A percentile compares a stretch with the other conserved stretches of the same genome.
phyloP scores from a whole-genome alignment of 2,113 vertebrate genomes.

The Cryptomyrus ogoouensis region DNA sequence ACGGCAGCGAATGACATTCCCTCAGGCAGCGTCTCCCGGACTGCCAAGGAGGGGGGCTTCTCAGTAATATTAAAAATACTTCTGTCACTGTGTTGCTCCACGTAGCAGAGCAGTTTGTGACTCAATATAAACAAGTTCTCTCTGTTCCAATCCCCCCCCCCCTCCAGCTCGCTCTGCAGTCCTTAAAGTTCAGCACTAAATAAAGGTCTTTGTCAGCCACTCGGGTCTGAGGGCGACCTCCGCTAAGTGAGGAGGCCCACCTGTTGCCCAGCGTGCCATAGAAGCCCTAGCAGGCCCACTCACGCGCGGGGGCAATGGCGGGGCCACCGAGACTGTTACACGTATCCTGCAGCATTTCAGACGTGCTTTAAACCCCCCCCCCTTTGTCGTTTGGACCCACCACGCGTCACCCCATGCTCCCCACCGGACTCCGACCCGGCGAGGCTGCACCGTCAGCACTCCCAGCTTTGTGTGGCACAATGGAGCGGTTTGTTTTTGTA shows the following conservation, averaged over 20 bases:
- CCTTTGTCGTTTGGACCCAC: neutral
- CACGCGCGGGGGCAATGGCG: neutral
- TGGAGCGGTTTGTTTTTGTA: slow-evolving; percentile 67
- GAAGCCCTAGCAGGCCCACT: slow-evolving; percentile 27
- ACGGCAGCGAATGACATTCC: neutral
- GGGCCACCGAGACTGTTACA: neutral
- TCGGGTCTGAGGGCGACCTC: slow-evolving; percentile 54
- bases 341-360: neutral
- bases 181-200: slow-evolving; percentile 53
- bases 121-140: slow-evolving; percentile 19
- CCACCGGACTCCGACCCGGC: slow-evolving; percentile 38
- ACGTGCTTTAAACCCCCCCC: neutral
- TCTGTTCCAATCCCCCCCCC: neutral
- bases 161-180: slow-evolving; percentile 4
- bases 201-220: slow-evolving; percentile 59
- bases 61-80: slow-evolving; percentile 30
- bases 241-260: slow-evolving; percentile 39
- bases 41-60: neutral
- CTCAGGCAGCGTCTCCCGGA: neutral
- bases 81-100: slow-evolving; percentile 10
- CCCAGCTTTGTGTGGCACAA: slow-evolving; percentile 65
- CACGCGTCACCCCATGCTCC: neutral
- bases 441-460: slow-evolving; percentile 67
- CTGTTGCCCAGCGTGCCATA: slow-evolving; percentile 43
- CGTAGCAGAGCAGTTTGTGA: slow-evolving; percentile 32